Conservation (phyloP, 1,140 invertebrate species). For the Nixonia krombeini region DNA sequence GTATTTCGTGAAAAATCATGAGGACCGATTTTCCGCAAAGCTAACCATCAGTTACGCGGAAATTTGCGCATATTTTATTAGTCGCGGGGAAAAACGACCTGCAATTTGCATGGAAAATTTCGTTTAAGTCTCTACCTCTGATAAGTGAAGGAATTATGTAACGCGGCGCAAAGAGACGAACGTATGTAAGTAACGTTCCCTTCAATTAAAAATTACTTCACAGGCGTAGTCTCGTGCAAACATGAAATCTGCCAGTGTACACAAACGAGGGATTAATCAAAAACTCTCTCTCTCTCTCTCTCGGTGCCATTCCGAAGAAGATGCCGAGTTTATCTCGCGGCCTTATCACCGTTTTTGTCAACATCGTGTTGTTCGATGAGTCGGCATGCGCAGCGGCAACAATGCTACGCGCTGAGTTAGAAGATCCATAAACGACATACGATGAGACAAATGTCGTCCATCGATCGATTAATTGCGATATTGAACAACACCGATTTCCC, state of each 20-base stretch:
- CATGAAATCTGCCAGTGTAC: neutral
- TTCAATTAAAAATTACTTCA: neutral
- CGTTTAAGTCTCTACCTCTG: neutral
- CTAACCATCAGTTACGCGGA: neutral
- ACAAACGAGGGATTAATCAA: too few relatives aligned
- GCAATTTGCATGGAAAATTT: neutral
- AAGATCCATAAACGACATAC: too few relatives aligned
- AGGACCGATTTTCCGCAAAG: too few relatives aligned
- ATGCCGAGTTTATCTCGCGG: neutral
- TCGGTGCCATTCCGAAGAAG: neutral
- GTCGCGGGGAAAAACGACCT: neutral
- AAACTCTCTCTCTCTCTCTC: neutral
- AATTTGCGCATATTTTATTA: neutral
- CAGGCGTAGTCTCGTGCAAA: neutral
- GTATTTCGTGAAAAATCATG: too few relatives aligned
- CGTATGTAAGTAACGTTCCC: neutral
- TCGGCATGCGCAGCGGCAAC: neutral
- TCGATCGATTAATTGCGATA: too few relatives aligned
- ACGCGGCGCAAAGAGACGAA: neutral
- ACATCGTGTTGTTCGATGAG: neutral
- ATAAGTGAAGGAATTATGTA: neutral
- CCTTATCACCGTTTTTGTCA: neutral
- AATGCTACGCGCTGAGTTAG: too few relatives aligned
- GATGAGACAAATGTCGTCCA: too few relatives aligned
- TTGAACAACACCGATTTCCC: too few relatives aligned